Base-by-base conservation (phyloP, 1,140 invertebrate species). In the Frieseomelitta varia region DNA sequence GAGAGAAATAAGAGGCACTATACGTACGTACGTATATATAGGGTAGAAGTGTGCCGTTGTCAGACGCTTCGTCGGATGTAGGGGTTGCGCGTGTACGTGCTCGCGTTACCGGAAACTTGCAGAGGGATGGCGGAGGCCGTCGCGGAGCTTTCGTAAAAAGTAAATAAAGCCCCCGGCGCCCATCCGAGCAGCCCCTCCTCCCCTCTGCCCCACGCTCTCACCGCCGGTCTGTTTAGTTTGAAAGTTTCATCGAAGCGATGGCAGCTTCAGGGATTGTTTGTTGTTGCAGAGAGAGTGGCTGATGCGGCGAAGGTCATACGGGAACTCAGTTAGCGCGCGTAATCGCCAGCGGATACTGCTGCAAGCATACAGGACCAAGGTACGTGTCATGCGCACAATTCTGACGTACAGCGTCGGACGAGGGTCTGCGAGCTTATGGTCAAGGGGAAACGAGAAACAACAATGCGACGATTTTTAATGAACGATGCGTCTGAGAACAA, bases 241-340 rank as follows among this genome's bases (percentile, higher is more conserved):
- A 81, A 91, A 91, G 87, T 91, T 91, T 86, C 74, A 65, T 67
- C 75, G 79, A 65, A 71, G 72, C 56, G 51, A 56, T 84, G 24
- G 67, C 84, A 61, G 82, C 86, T 88, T 81, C 76, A 87, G 85
- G 74, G 86, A 71, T 91, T 90, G 89, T 91, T 88, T 92, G 85
- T 90, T 91, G 90, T 92, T 92, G 58, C 89, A 92, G 91, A 89
- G 88, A 86, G 90, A 92, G 85, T 85, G 86, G 80, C 87, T 92
- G 81, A 89, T 88, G 85, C 87, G 91, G 69, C 88, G 87, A 51
- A 90, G 87, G 79, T 91, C 87, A 69, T 92, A 92, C 86, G 92
- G 92, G 27, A 88, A 92, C 67, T 87, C 87, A 21, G 92, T 87
- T 84, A 92, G 91, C 61, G 88, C 84, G 27, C 84, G 87, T 34